A percentile compares a stretch with the other conserved stretches of the same genome.
Conservation (phyloP, 2,797 vertebrate species). For the Sebastes ruberrimus region DNA sequence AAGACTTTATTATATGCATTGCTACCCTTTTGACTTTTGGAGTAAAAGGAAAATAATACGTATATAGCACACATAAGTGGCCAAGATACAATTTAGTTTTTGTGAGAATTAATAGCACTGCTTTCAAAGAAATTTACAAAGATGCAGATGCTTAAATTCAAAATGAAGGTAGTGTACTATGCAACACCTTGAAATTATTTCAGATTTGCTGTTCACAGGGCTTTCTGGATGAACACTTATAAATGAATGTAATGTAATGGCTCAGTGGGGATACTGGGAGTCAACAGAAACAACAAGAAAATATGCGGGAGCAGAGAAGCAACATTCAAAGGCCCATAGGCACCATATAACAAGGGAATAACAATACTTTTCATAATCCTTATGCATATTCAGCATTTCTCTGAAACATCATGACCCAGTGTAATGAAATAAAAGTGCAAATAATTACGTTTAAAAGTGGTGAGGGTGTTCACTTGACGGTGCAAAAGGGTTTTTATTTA, state of each 20-base stretch:
- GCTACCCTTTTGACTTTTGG: neutral
- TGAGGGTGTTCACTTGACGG: neutral
- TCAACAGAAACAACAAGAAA: neutral
- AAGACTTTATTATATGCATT: no score
- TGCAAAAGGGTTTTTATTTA: neutral
- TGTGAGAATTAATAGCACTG: neutral
- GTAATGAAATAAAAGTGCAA: constrained; percentile 9
- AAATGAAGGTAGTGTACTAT: neutral
- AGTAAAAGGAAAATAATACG: neutral
- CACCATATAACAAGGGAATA: neutral
- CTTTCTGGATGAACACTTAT: neutral
- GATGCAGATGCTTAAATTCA: neutral
- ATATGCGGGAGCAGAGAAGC: neutral
- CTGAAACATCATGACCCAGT: neutral
- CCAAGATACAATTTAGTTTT: neutral
- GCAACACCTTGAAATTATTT: neutral
- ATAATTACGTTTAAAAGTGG: neutral
- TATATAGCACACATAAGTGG: neutral
- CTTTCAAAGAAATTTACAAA: neutral
- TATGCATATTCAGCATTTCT: neutral
- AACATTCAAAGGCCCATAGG: neutral
- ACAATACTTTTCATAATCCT: neutral
- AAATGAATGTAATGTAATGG: neutral
- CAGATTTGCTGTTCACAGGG: neutral
- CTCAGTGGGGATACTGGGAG: neutral